Evolutionary conservation across 2,113 vertebrate genomes (phyloP).

Genomic region (Antigone vipio): DNA sequence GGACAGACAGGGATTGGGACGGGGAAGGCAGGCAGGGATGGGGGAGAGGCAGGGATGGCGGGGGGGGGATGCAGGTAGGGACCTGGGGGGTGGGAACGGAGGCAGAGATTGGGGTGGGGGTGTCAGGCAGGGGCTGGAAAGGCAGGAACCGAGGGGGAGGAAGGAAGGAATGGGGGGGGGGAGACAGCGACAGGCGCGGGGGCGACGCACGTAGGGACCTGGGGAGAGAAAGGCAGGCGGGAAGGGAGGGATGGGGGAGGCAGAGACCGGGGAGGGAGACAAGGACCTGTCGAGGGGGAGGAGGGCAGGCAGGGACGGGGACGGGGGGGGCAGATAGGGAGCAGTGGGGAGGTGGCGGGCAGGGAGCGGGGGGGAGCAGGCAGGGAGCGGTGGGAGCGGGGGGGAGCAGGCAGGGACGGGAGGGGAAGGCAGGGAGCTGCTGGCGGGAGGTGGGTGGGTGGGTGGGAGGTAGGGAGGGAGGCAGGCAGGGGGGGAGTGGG

Average conservation of each 20-base stretch:
- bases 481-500: neutral
- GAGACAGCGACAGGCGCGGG: neutral
- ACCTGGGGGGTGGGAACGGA: neutral
- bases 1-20: neutral
- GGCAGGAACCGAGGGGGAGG: neutral
- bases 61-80: neutral
- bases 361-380: neutral
- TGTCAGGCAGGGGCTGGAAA: no score
- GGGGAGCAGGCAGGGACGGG: neutral
- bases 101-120: neutral
- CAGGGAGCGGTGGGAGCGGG: neutral
- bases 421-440: neutral
- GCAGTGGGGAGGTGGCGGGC: neutral
- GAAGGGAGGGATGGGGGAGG: no score
- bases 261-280: no score
- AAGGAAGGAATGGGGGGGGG: no score
- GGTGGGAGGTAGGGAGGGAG: no score
- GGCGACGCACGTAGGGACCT: no score
- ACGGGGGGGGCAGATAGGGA: no score
- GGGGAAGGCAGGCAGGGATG: neutral
- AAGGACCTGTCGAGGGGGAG: no score
- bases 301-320: no score
- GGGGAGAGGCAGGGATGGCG: neutral
- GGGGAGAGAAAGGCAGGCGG: no score
- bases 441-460: neutral